Evolutionary conservation across 2,113 vertebrate species (phyloP).

Genomic region (Amphilophus citrinellus): DNA sequence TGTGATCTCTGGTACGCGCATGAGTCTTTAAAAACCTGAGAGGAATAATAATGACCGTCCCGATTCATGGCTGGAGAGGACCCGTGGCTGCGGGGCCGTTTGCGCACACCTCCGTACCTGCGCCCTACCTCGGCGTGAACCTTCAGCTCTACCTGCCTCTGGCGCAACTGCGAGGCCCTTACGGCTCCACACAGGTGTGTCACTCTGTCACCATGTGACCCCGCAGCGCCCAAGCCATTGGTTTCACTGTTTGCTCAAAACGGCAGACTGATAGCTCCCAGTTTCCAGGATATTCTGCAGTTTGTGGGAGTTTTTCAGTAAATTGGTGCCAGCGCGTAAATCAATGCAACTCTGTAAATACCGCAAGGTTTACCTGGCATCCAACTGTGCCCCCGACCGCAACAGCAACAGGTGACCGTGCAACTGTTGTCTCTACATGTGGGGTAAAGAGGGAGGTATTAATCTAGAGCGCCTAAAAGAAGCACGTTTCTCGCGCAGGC

Average conservation of each 20-base stretch:
- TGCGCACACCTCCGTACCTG: slow-evolving; percentile 56
- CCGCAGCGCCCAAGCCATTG: slow-evolving; percentile 71
- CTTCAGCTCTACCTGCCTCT: slow-evolving; percentile 72
- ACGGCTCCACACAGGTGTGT: slow-evolving; percentile 80
- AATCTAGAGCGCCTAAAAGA: slow-evolving; percentile 43
- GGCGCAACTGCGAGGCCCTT: slow-evolving; percentile 71
- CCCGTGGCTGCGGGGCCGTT: slow-evolving; percentile 45
- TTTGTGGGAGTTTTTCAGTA: slow-evolving; percentile 62
- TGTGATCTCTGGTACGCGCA: slow-evolving; percentile 90
- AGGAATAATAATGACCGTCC: slow-evolving; percentile 90
- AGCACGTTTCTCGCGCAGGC: neutral
- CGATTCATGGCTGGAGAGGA: slow-evolving; percentile 88
- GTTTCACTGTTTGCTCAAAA: slow-evolving; percentile 78
- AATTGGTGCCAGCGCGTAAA: slow-evolving; percentile 72
- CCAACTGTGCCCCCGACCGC: slow-evolving; percentile 57
- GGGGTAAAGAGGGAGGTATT: neutral
- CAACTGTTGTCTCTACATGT: neutral
- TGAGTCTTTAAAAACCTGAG: slow-evolving; percentile 93
- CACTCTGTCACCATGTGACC: slow-evolving; percentile 83
- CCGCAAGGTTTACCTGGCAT: slow-evolving; percentile 63
- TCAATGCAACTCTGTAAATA: slow-evolving; percentile 81
- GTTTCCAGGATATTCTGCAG: slow-evolving; percentile 68
- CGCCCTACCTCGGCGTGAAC: slow-evolving; percentile 56
- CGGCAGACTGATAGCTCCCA: slow-evolving; percentile 42
- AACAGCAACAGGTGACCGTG: slow-evolving; percentile 32